Percentiles rank a stretch among this genome's conserved stretches.
Evolutionary conservation across 2,888 invertebrate genomes (phyloP).

Genomic region (Pyralis farinalis): DNA sequence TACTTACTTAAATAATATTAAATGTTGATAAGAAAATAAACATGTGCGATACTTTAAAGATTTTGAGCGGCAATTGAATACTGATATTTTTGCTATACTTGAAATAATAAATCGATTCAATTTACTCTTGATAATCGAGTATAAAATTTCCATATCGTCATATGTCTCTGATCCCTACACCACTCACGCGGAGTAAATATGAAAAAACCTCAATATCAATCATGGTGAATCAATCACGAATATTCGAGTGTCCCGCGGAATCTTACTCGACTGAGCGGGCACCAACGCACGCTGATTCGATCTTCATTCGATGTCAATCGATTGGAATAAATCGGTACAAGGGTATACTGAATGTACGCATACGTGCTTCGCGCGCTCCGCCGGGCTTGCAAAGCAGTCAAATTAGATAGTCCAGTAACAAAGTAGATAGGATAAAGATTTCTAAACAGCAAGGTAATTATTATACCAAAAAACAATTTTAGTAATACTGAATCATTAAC

Average conservation of each 20-base stretch:
- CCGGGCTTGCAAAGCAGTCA: not conserved
- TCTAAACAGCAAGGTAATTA: too few relatives aligned
- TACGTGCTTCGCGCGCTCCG: not conserved
- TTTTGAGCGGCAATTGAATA: too few relatives aligned
- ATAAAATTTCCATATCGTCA: not conserved
- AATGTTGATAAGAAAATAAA: too few relatives aligned
- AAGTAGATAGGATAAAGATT: too few relatives aligned
- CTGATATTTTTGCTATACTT: too few relatives aligned
- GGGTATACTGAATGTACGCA: constrained; percentile 13
- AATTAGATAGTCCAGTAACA: too few relatives aligned
- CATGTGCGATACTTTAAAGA: too few relatives aligned
- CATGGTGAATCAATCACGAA: constrained; percentile 30
- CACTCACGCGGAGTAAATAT: constrained; percentile 22
- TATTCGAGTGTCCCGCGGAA: constrained; percentile 16
- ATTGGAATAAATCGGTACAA: constrained; percentile 22
- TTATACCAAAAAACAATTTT: too few relatives aligned
- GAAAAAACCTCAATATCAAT: constrained; percentile 34
- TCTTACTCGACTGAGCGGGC: constrained; percentile 1
- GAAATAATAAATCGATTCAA: too few relatives aligned
- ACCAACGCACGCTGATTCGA: not conserved
- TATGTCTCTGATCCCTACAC: not conserved
- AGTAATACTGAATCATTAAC: too few relatives aligned
- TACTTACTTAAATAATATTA: too few relatives aligned
- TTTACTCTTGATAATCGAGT: not conserved
- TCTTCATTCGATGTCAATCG: constrained; percentile 5